phyloP scores from a whole-genome alignment of 2,113 vertebrate genomes.

The Nyctereutes procyonoides region DNA sequence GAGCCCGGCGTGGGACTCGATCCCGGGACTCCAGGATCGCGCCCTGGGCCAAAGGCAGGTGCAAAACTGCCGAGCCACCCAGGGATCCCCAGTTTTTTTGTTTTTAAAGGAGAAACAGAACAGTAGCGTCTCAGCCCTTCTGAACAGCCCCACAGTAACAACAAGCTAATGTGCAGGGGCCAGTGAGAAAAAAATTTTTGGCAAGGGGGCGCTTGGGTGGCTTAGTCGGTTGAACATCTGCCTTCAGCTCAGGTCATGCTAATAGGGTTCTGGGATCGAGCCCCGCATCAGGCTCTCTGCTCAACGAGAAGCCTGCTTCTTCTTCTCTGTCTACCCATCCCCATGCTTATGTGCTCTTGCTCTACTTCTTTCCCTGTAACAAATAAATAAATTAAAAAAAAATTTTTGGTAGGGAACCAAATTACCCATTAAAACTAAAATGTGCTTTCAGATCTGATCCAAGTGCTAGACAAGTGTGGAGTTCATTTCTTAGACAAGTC shows the following conservation, averaged over 20 bases:
- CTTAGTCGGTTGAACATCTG: no score
- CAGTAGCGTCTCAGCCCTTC: slow-evolving; percentile 83
- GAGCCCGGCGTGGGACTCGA: no score
- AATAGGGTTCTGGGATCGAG: no score
- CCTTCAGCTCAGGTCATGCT: no score
- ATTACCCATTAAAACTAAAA: slow-evolving; percentile 64
- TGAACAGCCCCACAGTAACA: slow-evolving; percentile 86
- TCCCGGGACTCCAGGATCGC: no score
- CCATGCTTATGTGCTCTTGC: no score
- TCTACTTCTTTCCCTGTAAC: no score
- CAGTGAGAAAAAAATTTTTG: slow-evolving; percentile 86
- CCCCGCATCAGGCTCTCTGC: no score
- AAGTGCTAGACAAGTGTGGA: slow-evolving; percentile 23
- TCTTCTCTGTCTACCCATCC: no score
- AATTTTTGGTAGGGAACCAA: slow-evolving; percentile 84
- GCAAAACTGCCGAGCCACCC: no score
- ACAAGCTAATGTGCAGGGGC: slow-evolving; percentile 85
- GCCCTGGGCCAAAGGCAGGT: no score
- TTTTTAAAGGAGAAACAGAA: slow-evolving; percentile 86
- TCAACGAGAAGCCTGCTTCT: no score
- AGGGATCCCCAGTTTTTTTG: slow-evolving; percentile 28
- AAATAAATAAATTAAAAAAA: slow-evolving; percentile 71
- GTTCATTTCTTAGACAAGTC: slow-evolving; percentile 48
- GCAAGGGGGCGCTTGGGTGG: slow-evolving; percentile 73
- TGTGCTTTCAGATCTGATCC: slow-evolving; percentile 64